Conservation (phyloP, 2,113 vertebrate genomes). For the Pelusios castaneus region DNA sequence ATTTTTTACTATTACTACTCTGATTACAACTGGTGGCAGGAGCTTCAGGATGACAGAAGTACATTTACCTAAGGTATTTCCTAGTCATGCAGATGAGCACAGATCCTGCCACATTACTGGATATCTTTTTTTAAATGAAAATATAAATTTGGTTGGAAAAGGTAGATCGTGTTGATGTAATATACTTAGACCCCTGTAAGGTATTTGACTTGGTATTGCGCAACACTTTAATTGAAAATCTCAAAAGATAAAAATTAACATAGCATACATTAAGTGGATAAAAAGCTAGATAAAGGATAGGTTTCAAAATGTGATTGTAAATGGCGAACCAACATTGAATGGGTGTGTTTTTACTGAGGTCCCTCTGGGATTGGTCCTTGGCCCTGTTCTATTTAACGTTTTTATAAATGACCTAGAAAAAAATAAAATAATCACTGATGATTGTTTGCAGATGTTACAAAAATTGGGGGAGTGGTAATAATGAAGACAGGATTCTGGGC, state of each 20-base stretch:
- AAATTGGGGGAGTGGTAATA: no score
- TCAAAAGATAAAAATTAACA: not conserved
- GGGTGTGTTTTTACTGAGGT: not conserved
- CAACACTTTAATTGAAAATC: not conserved
- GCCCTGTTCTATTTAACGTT: not conserved
- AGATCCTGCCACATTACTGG: not conserved
- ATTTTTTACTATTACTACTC: not conserved
- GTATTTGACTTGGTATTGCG: not conserved
- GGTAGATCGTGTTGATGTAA: not conserved
- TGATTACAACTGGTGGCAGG: not conserved
- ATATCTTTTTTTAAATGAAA: not conserved
- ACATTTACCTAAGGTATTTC: not conserved
- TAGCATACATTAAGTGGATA: not conserved
- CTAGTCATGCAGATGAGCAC: not conserved
- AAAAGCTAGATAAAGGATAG: not conserved
- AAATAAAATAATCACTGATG: no score
- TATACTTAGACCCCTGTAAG: not conserved
- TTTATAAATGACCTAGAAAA: not conserved
- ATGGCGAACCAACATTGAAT: not conserved
- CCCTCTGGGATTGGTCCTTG: not conserved
- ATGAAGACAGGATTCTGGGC: not conserved
- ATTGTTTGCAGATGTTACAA: no score
- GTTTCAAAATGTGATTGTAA: not conserved
- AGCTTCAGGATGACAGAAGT: not conserved
- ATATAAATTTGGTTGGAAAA: not conserved